Base-by-base conservation (phyloP, 1,140 invertebrate genomes). In the Lanistes nyassanus region DNA sequence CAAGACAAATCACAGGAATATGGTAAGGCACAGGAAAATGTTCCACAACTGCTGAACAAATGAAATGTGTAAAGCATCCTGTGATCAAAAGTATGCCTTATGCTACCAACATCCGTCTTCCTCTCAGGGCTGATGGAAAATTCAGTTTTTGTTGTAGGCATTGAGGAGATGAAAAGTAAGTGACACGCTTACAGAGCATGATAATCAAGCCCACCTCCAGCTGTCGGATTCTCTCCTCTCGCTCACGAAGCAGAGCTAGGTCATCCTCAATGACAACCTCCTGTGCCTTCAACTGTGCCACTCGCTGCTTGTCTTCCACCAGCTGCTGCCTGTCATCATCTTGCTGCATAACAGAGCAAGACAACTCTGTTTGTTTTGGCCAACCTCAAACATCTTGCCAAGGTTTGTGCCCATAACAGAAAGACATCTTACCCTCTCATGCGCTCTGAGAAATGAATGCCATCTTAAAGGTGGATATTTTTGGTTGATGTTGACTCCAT, bases 211-310 rank as follows among this genome's bases (percentile, higher is more conserved):
- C 84, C 90, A 96, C 95, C 92, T 98, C 97, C 70, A 98, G 90
- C 88, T 97, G 93, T 75, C 93, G 90, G n/a, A 88, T 96, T 79
- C 96, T 94, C 83, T 95, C 92, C 91, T 99, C 96, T 82, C 97
- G 93, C 85, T 98, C 95, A 86, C 96, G 93, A 7, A 98, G 91
- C 79, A 94, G 92, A 81, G 94, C 91, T 60, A 98, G 87, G 88
- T 98, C 94, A 73, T 93, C 91, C 82, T 98, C 95, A 76, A 95
- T 88, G 60, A 92, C 88, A 67, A 91, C 89, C 74, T 91, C 86
- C 58, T 91, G 85, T 79, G 90, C 88, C 37, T 90, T 86, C 58
- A 90, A 80, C 70, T 86, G 82, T 69, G 87, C 85, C 36, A 82
- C 72, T 55, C 84, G 78, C n/a, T 83, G 79, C 70, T 88, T 85